These are phyloP conservation scores for Sebastes alutus DNA, from an alignment of 2,797 vertebrate species.

Conservation along the genomic window DNA sequence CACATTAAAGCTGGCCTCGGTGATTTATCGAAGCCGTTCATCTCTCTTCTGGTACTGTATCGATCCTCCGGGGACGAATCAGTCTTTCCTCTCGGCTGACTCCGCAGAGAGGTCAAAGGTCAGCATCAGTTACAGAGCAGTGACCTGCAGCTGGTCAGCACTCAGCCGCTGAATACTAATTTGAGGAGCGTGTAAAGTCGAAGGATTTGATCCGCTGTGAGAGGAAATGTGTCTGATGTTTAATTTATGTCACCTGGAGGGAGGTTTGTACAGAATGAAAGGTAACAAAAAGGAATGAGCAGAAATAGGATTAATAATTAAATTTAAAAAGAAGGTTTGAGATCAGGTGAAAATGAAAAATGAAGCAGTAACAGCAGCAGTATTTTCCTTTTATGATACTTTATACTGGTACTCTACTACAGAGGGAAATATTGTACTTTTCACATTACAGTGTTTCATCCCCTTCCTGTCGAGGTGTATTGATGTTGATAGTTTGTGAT, in stretches of 20 bases:
- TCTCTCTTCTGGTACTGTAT: not conserved
- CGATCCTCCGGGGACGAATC: not conserved
- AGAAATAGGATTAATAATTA: too few species aligned
- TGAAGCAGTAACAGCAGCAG: too few species aligned
- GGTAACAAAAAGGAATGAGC: not conserved
- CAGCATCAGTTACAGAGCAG: not conserved
- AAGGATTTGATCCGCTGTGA: not conserved
- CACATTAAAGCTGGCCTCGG: not conserved
- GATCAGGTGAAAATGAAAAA: not conserved
- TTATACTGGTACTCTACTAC: accelerated
- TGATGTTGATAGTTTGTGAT: too few species aligned
- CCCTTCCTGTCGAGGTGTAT: too few species aligned
- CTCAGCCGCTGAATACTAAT: not conserved
- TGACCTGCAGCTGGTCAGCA: not conserved
- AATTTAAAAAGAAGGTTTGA: not conserved
- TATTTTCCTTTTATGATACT: too few species aligned
- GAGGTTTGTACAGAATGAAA: not conserved
- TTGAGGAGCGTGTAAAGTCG: not conserved
- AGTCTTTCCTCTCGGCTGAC: not conserved
- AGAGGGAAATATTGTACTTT: too few species aligned
- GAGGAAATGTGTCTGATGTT: not conserved
- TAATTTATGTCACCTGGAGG: not conserved
- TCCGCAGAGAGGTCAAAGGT: constrained; percentile 7
- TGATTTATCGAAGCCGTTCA: not conserved
- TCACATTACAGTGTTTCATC: too few species aligned